phyloP scores from a whole-genome alignment of 1,140 invertebrate genomes.

The Leptonema lineaticorne region DNA sequence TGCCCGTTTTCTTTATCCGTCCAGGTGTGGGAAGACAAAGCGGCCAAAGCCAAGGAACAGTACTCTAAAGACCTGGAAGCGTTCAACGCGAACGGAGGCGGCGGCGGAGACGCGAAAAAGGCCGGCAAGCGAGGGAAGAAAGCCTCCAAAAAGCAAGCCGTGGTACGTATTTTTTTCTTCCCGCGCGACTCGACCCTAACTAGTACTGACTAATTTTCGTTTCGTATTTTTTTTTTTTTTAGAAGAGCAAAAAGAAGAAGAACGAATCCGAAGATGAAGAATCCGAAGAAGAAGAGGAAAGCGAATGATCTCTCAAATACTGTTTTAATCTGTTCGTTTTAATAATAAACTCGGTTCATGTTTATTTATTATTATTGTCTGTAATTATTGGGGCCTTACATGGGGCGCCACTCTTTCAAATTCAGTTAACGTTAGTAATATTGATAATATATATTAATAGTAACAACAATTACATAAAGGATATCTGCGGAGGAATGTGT shows the following conservation, averaged over 20 bases:
- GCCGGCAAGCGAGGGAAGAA: constrained; percentile 58
- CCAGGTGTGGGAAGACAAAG: constrained; percentile 87
- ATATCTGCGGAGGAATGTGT: constrained; percentile 19
- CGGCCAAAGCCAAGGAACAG: constrained; percentile 80
- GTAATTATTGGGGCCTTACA: constrained; percentile 27
- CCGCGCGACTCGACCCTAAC: background rate
- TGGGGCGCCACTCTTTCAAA: constrained; percentile 13
- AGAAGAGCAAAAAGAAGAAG: constrained; percentile 59
- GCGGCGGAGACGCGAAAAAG: constrained; percentile 55
- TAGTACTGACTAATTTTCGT: constrained; percentile 5
- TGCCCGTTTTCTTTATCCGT: background rate
- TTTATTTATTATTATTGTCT: constrained; percentile 58
- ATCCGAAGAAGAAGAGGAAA: constrained; percentile 54
- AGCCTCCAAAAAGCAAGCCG: constrained; percentile 53
- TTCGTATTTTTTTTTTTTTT: constrained; percentile 27
- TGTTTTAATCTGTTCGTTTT: constrained; percentile 53
- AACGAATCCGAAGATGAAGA: constrained; percentile 57
- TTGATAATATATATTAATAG: background rate
- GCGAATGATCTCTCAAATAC: constrained; percentile 55
- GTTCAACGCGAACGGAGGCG: constrained; percentile 74
- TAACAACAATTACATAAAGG: background rate
- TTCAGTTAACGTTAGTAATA: constrained; percentile 26
- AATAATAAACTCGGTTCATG: constrained; percentile 58
- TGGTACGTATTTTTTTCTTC: constrained; percentile 45
- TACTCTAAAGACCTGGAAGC: constrained; percentile 86